phyloP scores from a whole-genome alignment of 2,113 vertebrate genomes.

The Cygnus atratus region DNA sequence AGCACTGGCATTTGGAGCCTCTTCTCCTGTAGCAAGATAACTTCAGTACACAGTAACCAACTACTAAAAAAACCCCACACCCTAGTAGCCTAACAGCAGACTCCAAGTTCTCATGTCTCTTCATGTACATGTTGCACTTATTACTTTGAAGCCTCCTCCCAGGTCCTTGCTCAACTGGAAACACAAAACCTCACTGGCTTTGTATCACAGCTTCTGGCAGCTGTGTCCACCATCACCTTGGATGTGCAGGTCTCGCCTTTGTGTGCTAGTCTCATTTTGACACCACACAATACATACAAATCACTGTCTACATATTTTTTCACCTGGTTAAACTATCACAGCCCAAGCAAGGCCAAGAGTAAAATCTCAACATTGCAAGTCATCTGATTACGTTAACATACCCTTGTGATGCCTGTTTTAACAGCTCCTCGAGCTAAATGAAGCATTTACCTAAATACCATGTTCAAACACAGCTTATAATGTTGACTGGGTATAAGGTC shows the following conservation, averaged over 20 bases:
- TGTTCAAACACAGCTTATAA: background rate
- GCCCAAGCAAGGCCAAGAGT: background rate
- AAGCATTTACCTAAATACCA: conserved; percentile 5
- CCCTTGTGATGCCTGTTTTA: background rate
- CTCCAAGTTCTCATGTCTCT: background rate
- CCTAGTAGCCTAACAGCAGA: background rate
- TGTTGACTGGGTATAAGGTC: background rate
- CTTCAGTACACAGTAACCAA: background rate
- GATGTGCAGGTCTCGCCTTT: background rate
- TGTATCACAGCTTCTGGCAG: background rate
- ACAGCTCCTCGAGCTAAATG: background rate
- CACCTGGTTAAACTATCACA: background rate
- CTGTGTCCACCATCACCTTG: background rate
- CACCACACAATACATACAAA: background rate
- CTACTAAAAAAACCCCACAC: fast-evolving
- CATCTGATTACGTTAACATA: background rate
- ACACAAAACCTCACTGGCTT: background rate
- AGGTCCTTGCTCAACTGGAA: background rate
- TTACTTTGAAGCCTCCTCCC: background rate
- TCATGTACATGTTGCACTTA: background rate
- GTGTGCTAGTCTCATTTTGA: background rate
- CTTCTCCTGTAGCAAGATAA: background rate
- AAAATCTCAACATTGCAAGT: background rate
- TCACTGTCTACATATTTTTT: background rate
- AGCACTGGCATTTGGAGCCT: background rate